Percentiles rank a stretch among this genome's conserved stretches.
phyloP scores from a whole-genome alignment of 2,113 vertebrate species.

The Numida meleagris region DNA sequence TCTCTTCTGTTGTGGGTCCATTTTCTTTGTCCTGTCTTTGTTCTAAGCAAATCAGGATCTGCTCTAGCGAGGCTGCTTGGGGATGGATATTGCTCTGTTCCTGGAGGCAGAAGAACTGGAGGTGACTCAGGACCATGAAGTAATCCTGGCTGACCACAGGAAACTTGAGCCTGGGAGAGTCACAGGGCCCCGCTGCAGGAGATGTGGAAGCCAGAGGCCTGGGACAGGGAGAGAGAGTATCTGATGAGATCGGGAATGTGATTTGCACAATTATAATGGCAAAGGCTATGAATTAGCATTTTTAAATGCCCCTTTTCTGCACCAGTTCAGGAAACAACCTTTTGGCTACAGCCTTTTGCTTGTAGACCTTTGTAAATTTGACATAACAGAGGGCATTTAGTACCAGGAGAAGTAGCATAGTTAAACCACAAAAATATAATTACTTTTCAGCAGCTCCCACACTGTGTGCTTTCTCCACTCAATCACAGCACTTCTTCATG shows the following conservation, averaged over 20 bases:
- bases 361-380: not conserved
- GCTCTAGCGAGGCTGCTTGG: not conserved
- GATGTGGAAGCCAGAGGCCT: not conserved
- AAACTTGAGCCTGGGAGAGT: not conserved
- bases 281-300: not conserved
- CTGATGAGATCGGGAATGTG: not conserved
- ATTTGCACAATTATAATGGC: not conserved
- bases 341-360: not conserved
- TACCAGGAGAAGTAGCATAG: not conserved
- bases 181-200: not conserved
- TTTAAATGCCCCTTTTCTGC: not conserved
- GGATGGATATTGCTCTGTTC: not conserved
- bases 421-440: not conserved
- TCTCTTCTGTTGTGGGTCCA: not conserved
- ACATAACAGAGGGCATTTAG: not conserved
- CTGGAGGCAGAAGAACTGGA: slow-evolving; percentile 12
- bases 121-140: slow-evolving; percentile 8
- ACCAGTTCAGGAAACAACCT: not conserved
- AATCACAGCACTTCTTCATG: not conserved
- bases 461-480: not conserved
- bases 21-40: not conserved
- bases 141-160: not conserved
- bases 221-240: not conserved
- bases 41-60: not conserved
- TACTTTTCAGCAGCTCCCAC: slow-evolving; percentile 21